A percentile compares a stretch with the other conserved stretches of the same genome.
Evolutionary conservation across 2,113 vertebrate genomes (phyloP).

Genomic region (Aramus guarauna): DNA sequence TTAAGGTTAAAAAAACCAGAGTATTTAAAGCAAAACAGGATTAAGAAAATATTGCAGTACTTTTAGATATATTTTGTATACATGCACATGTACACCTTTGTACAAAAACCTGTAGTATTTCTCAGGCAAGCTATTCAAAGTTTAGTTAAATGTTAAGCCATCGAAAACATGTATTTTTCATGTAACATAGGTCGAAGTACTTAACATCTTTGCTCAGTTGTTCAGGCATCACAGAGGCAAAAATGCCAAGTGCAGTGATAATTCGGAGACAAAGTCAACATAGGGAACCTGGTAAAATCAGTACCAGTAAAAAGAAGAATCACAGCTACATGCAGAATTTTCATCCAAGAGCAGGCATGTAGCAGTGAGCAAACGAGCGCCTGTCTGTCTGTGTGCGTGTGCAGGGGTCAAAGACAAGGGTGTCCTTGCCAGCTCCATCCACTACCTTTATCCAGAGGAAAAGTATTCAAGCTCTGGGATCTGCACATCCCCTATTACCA

Average conservation of each 20-base stretch:
- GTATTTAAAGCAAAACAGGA: neutral
- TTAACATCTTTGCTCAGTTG: neutral
- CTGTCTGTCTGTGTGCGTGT: accelerated
- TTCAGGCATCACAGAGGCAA: neutral
- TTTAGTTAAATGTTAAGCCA: neutral
- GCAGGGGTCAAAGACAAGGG: neutral
- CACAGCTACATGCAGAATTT: neutral
- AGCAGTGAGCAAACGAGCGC: neutral
- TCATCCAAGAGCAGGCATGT: neutral
- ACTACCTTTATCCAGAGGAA: neutral
- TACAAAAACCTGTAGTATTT: neutral
- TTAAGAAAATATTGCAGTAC: neutral
- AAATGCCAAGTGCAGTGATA: neutral
- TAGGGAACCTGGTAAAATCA: neutral
- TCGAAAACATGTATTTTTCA: neutral
- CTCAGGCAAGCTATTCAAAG: neutral
- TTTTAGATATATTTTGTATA: neutral
- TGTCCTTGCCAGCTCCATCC: neutral
- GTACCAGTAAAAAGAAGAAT: neutral
- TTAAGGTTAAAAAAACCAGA: neutral
- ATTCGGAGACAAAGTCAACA: neutral
- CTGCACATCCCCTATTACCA: neutral
- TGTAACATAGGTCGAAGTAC: neutral
- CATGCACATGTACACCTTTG: neutral
- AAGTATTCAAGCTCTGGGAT: neutral